Evolutionary conservation across 1,140 invertebrate genomes (phyloP).

Genomic region (Cyphomyrmex costatus): DNA sequence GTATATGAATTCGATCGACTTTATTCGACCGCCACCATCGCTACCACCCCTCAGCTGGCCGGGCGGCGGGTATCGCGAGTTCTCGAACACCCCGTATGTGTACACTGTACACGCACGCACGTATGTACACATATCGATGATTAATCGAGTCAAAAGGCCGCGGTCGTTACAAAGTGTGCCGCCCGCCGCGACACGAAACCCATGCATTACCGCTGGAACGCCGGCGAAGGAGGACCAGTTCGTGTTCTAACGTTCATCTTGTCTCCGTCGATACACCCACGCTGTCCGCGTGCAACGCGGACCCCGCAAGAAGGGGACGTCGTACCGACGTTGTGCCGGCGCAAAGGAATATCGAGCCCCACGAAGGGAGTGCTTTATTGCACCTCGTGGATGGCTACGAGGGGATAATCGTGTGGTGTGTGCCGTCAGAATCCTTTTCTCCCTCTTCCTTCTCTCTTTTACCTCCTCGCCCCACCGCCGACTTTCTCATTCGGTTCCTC

Average conservation of each 20-base stretch:
- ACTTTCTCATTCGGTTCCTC: constrained; percentile 15
- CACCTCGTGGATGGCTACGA: constrained; percentile 55
- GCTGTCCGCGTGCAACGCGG: constrained; percentile 66
- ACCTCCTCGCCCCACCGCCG: neutral
- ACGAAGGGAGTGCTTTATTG: constrained; percentile 71
- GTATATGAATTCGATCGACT: constrained; percentile 9
- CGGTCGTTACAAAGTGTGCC: constrained; percentile 87
- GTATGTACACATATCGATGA: constrained; percentile 85
- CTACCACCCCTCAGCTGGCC: neutral
- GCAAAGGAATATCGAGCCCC: constrained; percentile 56
- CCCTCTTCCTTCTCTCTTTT: neutral
- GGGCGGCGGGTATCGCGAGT: constrained; percentile 40
- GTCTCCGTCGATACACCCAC: constrained; percentile 83
- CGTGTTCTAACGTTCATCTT: constrained; percentile 84
- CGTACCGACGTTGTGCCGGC: constrained; percentile 57
- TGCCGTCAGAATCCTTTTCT: constrained; percentile 48
- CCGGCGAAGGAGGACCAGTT: constrained; percentile 79
- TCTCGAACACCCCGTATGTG: constrained; percentile 56
- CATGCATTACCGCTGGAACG: constrained; percentile 83
- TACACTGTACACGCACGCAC: constrained; percentile 69
- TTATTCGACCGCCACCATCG: neutral
- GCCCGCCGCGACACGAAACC: constrained; percentile 86
- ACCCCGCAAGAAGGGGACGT: constrained; percentile 28
- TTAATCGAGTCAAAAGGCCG: constrained; percentile 86
- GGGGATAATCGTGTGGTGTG: constrained; percentile 62